Evolutionary conservation across 2,888 invertebrate species (phyloP), one percentile per base, ranked within the genome.

Genomic region (Catocala nupta): DNA sequence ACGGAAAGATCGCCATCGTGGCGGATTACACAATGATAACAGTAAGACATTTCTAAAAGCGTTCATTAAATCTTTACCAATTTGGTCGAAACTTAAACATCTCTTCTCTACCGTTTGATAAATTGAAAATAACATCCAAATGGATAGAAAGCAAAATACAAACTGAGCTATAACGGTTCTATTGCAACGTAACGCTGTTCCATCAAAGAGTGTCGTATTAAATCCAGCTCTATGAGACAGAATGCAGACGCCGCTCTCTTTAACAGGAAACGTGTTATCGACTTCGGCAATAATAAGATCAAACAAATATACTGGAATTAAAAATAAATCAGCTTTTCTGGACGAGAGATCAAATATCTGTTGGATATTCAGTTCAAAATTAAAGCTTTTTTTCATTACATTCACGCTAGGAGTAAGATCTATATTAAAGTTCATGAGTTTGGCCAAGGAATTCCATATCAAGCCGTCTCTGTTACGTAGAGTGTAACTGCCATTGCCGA

Each of bases 171-270:
- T 36, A 5, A 82, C 10, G 0, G 59, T 39, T 5, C 77, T 78
- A 59, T 89, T 87, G 5, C 76, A 65, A 50, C 81, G 65, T 11
- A 89, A 52, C 9, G 84, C 73, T 56, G 86, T 89, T 1, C 75
- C 16, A 70, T 92, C 85, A 50, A 93, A 90, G 1, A 92, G 65
- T 12, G 85, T 75, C 0, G 89, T 92, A 74, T 90, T 90, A 59
- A 87, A 93, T 1, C 72, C 86, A 4, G 94, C 93, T 47, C 90
- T 84, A 59, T 85, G 86, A 0, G 93, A 81, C 44, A 89, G 58
- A 50, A 93, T 82, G 65, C 94, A 94, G 5, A 91, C 87, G 11
- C 94, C 94, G 53, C 94, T 94, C 1, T 88, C 92, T 71, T 82
- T 88, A 51, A 78, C 82, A 0, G 91, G 83, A 60, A 89, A 81